A percentile compares a stretch with the other conserved stretches of the same genome.
Evolutionary conservation across 37 sponge, comb jelly and placozoan genomes (phyloP).

Genomic region (Halichondria panicea): DNA sequence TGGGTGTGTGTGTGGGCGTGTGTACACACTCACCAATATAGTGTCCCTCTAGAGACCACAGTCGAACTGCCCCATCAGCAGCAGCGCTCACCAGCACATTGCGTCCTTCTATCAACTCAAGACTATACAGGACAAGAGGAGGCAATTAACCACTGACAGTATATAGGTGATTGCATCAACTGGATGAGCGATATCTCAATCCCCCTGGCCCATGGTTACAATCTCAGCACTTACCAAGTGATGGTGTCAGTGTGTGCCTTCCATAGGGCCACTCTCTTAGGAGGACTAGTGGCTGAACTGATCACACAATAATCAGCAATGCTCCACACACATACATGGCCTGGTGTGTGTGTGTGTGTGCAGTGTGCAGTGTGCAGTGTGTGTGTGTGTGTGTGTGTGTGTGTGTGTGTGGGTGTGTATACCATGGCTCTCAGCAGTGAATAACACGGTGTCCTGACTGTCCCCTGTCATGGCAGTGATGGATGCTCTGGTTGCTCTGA

Average conservation of each 20-base stretch:
- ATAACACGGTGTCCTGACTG: conserved; percentile 8
- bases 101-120: conserved; percentile 43
- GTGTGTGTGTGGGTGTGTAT: background rate
- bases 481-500: conserved; percentile 54
- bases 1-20: background rate
- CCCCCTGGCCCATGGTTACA: background rate
- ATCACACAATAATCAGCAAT: conserved; percentile 45
- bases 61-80: conserved; percentile 50
- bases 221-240: conserved; percentile 5
- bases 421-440: conserved; percentile 59
- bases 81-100: conserved; percentile 48
- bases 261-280: conserved; percentile 40
- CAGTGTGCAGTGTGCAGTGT: background rate
- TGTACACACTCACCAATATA: conserved; percentile 55
- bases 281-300: background rate
- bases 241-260: conserved; percentile 55
- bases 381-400: background rate
- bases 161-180: background rate
- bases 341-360: background rate
- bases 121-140: conserved; percentile 15
- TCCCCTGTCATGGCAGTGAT: conserved; percentile 45
- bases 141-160: background rate
- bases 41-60: conserved; percentile 74
- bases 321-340: conserved; percentile 22
- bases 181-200: background rate